A percentile compares a stretch with the other conserved stretches of the same genome.
phyloP scores from a whole-genome alignment of 1,140 invertebrate genomes.

The Cydia splendana region DNA sequence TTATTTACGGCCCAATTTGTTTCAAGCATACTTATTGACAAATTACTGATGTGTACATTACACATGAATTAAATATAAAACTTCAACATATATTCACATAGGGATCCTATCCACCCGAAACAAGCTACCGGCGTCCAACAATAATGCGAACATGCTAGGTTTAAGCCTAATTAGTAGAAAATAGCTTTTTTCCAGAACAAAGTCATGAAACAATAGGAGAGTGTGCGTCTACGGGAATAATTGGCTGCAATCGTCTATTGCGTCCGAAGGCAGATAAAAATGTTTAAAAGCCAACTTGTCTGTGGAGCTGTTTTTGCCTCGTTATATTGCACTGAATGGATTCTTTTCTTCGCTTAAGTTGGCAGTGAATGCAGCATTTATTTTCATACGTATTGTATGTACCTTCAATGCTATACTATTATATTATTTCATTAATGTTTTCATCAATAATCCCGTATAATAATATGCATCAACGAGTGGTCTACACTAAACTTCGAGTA shows the following conservation, averaged over 20 bases:
- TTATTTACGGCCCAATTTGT: too few relatives aligned
- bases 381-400: too few relatives aligned
- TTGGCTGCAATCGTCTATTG: constrained; percentile 31
- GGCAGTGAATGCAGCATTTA: constrained; percentile 8
- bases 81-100: too few relatives aligned
- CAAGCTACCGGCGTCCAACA: background rate
- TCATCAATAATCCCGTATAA: too few relatives aligned
- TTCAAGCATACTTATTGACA: too few relatives aligned
- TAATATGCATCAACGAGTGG: too few relatives aligned
- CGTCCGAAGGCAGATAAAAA: constrained; percentile 25
- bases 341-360: constrained; percentile 24
- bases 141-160: constrained; percentile 8
- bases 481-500: too few relatives aligned
- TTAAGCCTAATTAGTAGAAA: constrained; percentile 27
- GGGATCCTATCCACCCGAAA: background rate
- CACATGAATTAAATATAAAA: too few relatives aligned
- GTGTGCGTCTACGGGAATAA: constrained; percentile 26
- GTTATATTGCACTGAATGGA: constrained; percentile 25
- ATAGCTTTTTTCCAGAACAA: background rate
- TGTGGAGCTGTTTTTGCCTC: constrained; percentile 2
- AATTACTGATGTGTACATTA: too few relatives aligned
- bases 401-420: too few relatives aligned
- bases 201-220: constrained; percentile 26
- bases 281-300: constrained; percentile 32
- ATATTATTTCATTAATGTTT: too few relatives aligned